Base-by-base conservation (phyloP, 2,888 invertebrate genomes). In the Stenchaetothrips biformis region DNA sequence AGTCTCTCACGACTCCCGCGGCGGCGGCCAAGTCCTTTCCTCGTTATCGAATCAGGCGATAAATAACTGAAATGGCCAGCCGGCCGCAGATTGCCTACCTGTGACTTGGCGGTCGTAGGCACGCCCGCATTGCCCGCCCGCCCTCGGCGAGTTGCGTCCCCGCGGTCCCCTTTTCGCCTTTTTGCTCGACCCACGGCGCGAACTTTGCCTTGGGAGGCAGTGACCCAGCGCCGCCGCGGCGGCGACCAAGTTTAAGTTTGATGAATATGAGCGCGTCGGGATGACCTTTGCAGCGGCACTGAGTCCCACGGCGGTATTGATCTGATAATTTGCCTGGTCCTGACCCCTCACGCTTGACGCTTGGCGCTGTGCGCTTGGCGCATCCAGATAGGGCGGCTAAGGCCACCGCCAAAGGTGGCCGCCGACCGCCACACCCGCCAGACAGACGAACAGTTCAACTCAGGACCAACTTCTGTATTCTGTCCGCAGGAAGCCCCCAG, bases 241-340 rank as follows among this genome's bases (percentile, higher is more conserved):
- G 11, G 21, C 21, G 8, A 2, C 11, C 67, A 11, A 9, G 21
- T 21, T 21, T 21, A 21, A n/a, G 67, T 67, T 67, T 67, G 67
- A 21, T 59, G 67, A 21, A 67, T 67, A 21, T 21, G 21, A 16
- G 7, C 21, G 67, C n/a, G 7, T 21, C 7, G 67, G 21, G 25
- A 25, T 74, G 67, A 74, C 67, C 67, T 74, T 74, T 74, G 67
- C 59, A 16, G 13, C 59, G 59, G 25, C 21, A 74, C 25, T 74
- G n/a, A 21, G 67, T 74, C 67, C 25, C 67, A 74, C 67, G 67
- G 21, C 67, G 25, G 25, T 74, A 74, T 25, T 25, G 67, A 74
- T 74, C 67, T 74, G 67, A 74, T 74, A 25, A 18, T 4, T 18
- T 4, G 25, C 11, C 25, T 74, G 67, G 67, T 74, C 67, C 67